phyloP scores from a whole-genome alignment of 2,113 vertebrate genomes.

The Alexandromys fortis region DNA sequence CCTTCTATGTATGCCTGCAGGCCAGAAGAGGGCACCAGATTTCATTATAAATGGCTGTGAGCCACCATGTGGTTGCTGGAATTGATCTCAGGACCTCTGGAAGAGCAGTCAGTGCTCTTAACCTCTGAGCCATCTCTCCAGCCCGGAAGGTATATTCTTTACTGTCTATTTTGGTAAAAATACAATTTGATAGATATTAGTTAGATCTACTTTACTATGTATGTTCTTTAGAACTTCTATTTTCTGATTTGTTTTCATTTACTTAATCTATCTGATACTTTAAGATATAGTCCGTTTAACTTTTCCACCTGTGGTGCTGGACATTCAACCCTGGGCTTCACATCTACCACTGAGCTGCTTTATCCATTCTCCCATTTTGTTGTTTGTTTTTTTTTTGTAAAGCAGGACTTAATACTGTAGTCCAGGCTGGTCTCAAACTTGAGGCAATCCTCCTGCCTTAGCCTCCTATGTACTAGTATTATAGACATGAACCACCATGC shows the following conservation, averaged over 20 bases:
- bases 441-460: background rate
- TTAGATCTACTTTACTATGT: conserved; percentile 1
- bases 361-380: background rate
- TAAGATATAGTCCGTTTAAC: background rate
- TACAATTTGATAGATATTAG: conserved; percentile 4
- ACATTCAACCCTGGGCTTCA: background rate
- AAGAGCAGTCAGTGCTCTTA: no score
- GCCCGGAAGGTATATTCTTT: background rate
- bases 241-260: conserved; percentile 18
- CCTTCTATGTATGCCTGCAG: no score
- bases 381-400: background rate
- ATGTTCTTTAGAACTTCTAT: conserved; percentile 8
- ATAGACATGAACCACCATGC: background rate
- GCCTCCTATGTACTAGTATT: background rate
- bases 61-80: no score
- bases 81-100: no score
- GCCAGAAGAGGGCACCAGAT: no score
- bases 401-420: background rate
- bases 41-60: no score
- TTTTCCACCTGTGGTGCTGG: background rate
- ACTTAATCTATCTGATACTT: conserved; percentile 2
- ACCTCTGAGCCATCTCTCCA: no score
- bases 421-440: background rate
- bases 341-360: background rate
- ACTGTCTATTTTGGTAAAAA: background rate